A percentile compares a stretch with the other conserved stretches of the same genome.
phyloP scores from a whole-genome alignment of 2,888 invertebrate species.

The Muscina levida region DNA sequence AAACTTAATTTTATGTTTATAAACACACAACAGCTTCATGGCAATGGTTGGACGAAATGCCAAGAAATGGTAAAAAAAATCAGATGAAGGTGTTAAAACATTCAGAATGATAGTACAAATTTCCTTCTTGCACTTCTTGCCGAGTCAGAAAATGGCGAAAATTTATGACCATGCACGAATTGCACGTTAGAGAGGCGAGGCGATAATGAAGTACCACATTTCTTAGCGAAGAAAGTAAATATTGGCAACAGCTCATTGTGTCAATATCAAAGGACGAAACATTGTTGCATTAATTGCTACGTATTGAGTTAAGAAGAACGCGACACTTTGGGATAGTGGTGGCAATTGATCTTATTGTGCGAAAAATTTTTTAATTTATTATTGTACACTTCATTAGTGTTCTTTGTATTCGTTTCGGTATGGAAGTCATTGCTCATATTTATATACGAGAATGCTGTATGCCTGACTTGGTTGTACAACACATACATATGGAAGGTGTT shows the following conservation, averaged over 20 bases:
- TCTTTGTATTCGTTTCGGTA: too few relatives aligned
- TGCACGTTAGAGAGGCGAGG: not conserved
- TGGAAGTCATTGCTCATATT: too few relatives aligned
- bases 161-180: constrained; percentile 11
- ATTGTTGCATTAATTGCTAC: constrained; percentile 40
- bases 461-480: too few relatives aligned
- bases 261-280: not conserved
- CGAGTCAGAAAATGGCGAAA: constrained; percentile 2
- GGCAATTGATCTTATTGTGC: too few relatives aligned
- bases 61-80: not conserved
- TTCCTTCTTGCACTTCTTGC: constrained; percentile 4
- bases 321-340: too few relatives aligned
- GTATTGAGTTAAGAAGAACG: too few relatives aligned
- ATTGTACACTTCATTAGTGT: too few relatives aligned
- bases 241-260: not conserved
- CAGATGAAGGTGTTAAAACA: constrained; percentile 39
- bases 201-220: not conserved
- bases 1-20: constrained; percentile 31
- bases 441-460: too few relatives aligned
- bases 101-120: constrained; percentile 14
- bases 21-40: not conserved
- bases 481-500: too few relatives aligned
- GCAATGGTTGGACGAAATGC: not conserved
- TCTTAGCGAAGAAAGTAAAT: not conserved
- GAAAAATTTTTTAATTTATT: too few relatives aligned